These are phyloP conservation scores for Phengaris alcon DNA, from an alignment of 2,888 invertebrate genomes.

Conservation along the genomic window DNA sequence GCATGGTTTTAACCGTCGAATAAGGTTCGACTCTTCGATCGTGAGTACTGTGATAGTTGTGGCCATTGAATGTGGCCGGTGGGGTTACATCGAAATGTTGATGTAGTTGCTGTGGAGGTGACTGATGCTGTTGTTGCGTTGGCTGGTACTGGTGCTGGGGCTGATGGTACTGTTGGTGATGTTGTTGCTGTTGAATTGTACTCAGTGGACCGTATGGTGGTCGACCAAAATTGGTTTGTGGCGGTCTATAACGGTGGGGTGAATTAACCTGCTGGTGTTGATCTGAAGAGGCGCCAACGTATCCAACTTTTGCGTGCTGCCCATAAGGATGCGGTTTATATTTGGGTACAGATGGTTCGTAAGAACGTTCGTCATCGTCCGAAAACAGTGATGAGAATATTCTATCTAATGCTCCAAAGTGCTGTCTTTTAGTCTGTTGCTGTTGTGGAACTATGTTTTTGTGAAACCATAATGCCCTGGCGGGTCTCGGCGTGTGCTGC, in stretches of 20 bases:
- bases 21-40: constrained; percentile 52
- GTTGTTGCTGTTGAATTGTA: constrained; percentile 35
- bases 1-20: constrained; percentile 55
- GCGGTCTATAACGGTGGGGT: constrained; percentile 55
- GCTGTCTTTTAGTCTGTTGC: constrained; percentile 48
- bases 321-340: constrained; percentile 49
- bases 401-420: constrained; percentile 57
- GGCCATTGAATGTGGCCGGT: constrained; percentile 35
- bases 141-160: constrained; percentile 17
- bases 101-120: constrained; percentile 3
- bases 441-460: constrained; percentile 58
- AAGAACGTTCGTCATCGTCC: constrained; percentile 53
- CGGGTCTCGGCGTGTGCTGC: constrained; percentile 47
- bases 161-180: constrained; percentile 3
- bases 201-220: constrained; percentile 53
- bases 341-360: constrained; percentile 45
- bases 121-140: constrained; percentile 2
- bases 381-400: constrained; percentile 66
- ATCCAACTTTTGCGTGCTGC: constrained; percentile 55
- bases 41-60: constrained; percentile 42
- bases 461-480: constrained; percentile 65
- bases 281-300: constrained; percentile 51
- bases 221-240: constrained; percentile 51
- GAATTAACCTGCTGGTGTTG: constrained; percentile 55
- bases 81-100: constrained; percentile 50